These are phyloP conservation scores for Monopis laevigella DNA, from an alignment of 2,888 invertebrate genomes.

Conservation along the genomic window DNA sequence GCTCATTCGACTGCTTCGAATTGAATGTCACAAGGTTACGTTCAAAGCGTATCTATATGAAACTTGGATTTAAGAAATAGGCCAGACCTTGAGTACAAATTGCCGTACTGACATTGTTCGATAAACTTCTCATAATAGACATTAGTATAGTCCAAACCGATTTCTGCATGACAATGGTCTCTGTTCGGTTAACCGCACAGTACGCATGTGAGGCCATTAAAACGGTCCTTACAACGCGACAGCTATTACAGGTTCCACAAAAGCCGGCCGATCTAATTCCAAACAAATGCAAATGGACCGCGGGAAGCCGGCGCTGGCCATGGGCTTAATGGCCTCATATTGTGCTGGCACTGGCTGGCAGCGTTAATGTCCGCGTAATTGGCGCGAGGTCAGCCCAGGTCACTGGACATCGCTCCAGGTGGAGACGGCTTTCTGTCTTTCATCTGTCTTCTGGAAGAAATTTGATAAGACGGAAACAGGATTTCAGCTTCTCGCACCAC, in stretches of 20 bases:
- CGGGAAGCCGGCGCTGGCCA: conserved; percentile 40
- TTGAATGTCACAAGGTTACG: conserved; percentile 1
- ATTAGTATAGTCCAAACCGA: background rate
- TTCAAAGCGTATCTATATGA: background rate
- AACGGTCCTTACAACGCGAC: conserved; percentile 27
- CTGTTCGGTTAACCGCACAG: conserved; percentile 33
- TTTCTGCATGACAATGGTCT: conserved; percentile 12
- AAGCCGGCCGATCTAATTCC: conserved; percentile 44
- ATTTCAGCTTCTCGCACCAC: no score
- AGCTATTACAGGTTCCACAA: conserved; percentile 36
- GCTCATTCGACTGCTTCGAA: conserved; percentile 1
- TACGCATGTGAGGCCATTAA: conserved; percentile 29
- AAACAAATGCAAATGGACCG: conserved; percentile 60
- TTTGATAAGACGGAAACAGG: conserved; percentile 2
- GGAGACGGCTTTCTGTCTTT: conserved; percentile 3
- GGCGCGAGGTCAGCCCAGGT: conserved; percentile 47
- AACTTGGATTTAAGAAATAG: background rate
- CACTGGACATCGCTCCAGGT: conserved; percentile 29
- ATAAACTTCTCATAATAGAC: conserved; percentile 1
- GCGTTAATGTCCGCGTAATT: conserved; percentile 56
- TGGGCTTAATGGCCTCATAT: conserved; percentile 52
- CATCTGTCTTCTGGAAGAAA: conserved; percentile 1
- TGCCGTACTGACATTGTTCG: conserved; percentile 1
- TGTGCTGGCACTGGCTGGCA: conserved; percentile 44
- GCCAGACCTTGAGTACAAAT: conserved; percentile 2